Evolutionary conservation across 2,888 invertebrate species (phyloP).

Genomic region (Polydrusus cervinus): DNA sequence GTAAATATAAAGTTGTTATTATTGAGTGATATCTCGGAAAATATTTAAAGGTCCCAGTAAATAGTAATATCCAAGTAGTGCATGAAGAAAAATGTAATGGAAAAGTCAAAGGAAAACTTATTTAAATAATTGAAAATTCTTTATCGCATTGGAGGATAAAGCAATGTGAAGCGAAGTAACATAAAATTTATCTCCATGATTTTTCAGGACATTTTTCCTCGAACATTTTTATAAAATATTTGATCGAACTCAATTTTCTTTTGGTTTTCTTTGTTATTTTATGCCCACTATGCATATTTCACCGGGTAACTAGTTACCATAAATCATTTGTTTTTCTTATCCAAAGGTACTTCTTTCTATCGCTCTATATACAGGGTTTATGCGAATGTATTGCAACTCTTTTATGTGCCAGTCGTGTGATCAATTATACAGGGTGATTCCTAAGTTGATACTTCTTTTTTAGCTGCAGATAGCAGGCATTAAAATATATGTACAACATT

Average conservation of each 20-base stretch:
- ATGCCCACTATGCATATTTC: constrained; percentile 8
- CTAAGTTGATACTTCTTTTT: too few species aligned
- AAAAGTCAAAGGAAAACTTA: constrained; percentile 35
- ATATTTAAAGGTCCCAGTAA: background rate
- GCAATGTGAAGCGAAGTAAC: constrained; percentile 13
- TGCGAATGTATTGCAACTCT: too few species aligned
- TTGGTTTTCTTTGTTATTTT: constrained; percentile 5
- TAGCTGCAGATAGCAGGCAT: too few species aligned
- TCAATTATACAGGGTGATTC: too few species aligned
- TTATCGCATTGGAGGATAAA: constrained; percentile 22
- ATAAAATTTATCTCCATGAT: constrained; percentile 29
- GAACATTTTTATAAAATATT: constrained; percentile 24
- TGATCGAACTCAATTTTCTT: constrained; percentile 13
- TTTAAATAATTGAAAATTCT: constrained; percentile 49
- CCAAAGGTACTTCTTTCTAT: background rate
- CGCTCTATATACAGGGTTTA: background rate
- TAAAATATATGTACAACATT: too few species aligned
- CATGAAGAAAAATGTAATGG: constrained; percentile 41
- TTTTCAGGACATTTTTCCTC: constrained; percentile 8
- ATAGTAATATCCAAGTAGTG: background rate
- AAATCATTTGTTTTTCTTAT: background rate
- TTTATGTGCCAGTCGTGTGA: too few species aligned
- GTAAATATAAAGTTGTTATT: too few species aligned
- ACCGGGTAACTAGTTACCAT: background rate
- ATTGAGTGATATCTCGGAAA: too few species aligned